phyloP scores from a whole-genome alignment of 2,113 vertebrate genomes.

The Brachyhypopomus gauderio region DNA sequence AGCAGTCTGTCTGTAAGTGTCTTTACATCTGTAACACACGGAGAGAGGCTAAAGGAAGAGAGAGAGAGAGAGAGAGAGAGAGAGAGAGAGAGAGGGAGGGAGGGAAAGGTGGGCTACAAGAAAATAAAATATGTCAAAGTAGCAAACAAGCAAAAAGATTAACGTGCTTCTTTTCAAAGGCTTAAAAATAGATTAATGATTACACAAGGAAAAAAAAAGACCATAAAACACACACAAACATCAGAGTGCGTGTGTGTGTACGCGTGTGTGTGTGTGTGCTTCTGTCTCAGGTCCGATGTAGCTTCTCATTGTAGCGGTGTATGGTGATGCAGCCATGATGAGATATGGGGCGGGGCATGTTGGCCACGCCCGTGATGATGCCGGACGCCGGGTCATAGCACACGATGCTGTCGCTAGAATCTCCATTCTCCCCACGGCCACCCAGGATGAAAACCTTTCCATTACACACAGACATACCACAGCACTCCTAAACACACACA shows the following conservation, averaged over 20 bases:
- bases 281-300: slow-evolving; percentile 73
- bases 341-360: slow-evolving; percentile 95
- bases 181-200: too few species aligned
- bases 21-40: too few species aligned
- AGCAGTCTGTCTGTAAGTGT: too few species aligned
- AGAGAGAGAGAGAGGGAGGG: background rate
- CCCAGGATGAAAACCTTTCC: slow-evolving; percentile 98
- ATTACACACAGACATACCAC: slow-evolving; percentile 98
- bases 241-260: background rate
- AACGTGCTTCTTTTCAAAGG: too few species aligned
- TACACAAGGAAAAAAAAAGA: too few species aligned
- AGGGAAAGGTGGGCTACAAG: too few species aligned
- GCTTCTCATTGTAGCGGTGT: slow-evolving; percentile 95
- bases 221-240: too few species aligned
- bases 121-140: too few species aligned
- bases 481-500: slow-evolving; percentile 85
- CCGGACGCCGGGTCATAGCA: slow-evolving; percentile 94
- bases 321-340: slow-evolving; percentile 98
- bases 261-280: background rate
- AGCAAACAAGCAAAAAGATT: too few species aligned
- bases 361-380: slow-evolving; percentile 93
- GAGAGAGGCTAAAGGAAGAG: background rate
- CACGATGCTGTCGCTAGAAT: slow-evolving; percentile 92
- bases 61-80: too few species aligned
- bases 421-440: slow-evolving; percentile 89